Evolutionary conservation across 2,888 invertebrate genomes (phyloP), one percentile per base, ranked within the genome.

Genomic region (Euclidia mi): DNA sequence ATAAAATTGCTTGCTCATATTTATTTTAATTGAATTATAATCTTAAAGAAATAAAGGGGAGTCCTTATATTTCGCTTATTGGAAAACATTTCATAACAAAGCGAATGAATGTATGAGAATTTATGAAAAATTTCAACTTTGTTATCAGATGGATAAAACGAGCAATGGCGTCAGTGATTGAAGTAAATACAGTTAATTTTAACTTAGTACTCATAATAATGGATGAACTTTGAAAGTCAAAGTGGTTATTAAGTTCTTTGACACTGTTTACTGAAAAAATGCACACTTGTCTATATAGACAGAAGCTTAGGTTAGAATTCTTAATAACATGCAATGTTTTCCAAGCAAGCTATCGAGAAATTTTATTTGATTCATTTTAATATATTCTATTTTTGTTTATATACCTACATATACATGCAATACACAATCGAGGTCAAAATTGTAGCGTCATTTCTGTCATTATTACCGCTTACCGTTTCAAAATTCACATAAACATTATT

Each of bases 1-100:
- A 45, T 15, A 32, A 43, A 51, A 42, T 43, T 20, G 11, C 25
- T 20, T 11, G 38, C 43, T 51, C 50, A 44, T 44, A 44, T 51
- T 51, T 44, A 51, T 43, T 48, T 43, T 51, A 51, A 51, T 51
- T 31, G 10, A 29, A 51, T 51, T 37, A 44, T 20, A 37, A 35
- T 50, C 42, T 41, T 32, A n/a, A 1, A 15, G 42, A 34, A 15
- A 34, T 42, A 20, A 12, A 9, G 43, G 29, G 14, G 28, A 44
- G 43, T 14, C n/a, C 12, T 31, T 37, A 50, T 43, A 17, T 31
- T 46, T n/a, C n/a, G 28, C 38, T 38, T 37, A 51, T 44, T 51
- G 38, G 29, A 31, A 51, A 28, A 41, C 42, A n/a, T 43, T 31
- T 47, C 12, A 9, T 37, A 4, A 29, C 9, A 31, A 38, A 38